Base-by-base conservation (phyloP, 2,113 vertebrate species). In the Limnothrissa miodon region DNA sequence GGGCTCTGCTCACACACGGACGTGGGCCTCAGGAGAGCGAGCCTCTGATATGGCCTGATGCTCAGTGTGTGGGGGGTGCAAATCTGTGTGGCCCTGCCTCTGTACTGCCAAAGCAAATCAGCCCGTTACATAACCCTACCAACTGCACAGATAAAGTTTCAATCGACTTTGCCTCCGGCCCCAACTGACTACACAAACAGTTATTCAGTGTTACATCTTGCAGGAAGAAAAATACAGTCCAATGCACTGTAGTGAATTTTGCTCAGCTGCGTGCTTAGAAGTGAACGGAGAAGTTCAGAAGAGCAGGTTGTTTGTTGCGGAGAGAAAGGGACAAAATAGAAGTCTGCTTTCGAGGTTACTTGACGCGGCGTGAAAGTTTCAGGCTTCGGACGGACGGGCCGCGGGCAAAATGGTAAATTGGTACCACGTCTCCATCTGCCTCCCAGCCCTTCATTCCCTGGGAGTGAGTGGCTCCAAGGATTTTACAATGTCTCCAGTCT, bases 401-500 rank as follows among this genome's bases (percentile, higher is more conserved):
- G 11, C 59, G 13, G 13, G 59, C 25, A 15, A 66, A 66, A 66
- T 33, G 25, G 59, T 84, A 89, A 91, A 92, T 92, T 81, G 88
- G 88, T 89, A 91, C 83, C 91, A 89, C 81, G 79, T 82, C 7
- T 3, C 45, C 15, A 11, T 80, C 13, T 78, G 15, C 45, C 86
- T 83, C 87, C 86, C 83, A 89, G 62, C 89, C 83, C 84, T 85
- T 80, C 39, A 44, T 44, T 53, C 59, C n/a, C 29, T 46, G 42
- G 66, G 56, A 53, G 66, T 79, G 74, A 3, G 33, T 13, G 81
- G 82, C 78, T 82, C 86, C 87, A 78, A 81, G 17, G 45, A 80
- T 23, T 87, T 87, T 82, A 85, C 62, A 62, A 79, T 51, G 46
- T 70, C 80, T 78, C 29, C 39, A 70, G 15, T 66, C 59, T 33